These are phyloP conservation scores for Rhorus exstirpatorius DNA, from an alignment of 2,888 invertebrate species.

Conservation along the genomic window DNA sequence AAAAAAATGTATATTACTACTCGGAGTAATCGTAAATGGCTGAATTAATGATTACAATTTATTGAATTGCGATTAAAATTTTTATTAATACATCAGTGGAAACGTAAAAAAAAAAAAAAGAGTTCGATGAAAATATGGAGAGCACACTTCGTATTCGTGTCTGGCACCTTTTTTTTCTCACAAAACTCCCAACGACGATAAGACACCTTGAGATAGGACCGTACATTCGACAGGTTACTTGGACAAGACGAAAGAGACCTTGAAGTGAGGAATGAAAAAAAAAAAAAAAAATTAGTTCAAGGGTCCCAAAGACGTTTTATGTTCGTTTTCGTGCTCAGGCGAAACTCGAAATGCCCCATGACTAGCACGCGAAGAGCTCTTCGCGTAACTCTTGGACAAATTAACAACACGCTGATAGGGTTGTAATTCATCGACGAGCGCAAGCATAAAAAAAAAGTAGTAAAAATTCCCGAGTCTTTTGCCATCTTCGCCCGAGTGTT, in stretches of 20 bases:
- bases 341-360: not conserved
- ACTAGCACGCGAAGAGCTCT: not conserved
- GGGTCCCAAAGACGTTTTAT: constrained; percentile 33
- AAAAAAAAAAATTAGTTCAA: constrained; percentile 47
- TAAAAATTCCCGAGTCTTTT: not conserved
- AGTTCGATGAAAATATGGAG: too few relatives aligned
- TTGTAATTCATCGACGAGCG: constrained; percentile 51
- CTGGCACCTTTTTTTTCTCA: not conserved
- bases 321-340: not conserved
- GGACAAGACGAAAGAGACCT: constrained; percentile 22
- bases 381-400: not conserved
- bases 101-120: not conserved
- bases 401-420: constrained; percentile 5
- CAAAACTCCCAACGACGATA: not conserved
- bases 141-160: not conserved
- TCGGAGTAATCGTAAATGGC: too few relatives aligned
- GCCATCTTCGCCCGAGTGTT: not conserved
- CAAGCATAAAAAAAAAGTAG: not conserved
- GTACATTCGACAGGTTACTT: constrained; percentile 11
- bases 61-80: too few relatives aligned
- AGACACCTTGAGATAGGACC: constrained; percentile 38
- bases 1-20: too few relatives aligned
- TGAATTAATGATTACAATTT: too few relatives aligned
- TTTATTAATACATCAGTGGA: too few relatives aligned
- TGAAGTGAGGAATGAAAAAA: not conserved